Percentiles rank a stretch among this genome's conserved stretches.
These are phyloP conservation scores for Elephas maximus DNA, from an alignment of 2,113 vertebrate species.

Conservation along the genomic window DNA sequence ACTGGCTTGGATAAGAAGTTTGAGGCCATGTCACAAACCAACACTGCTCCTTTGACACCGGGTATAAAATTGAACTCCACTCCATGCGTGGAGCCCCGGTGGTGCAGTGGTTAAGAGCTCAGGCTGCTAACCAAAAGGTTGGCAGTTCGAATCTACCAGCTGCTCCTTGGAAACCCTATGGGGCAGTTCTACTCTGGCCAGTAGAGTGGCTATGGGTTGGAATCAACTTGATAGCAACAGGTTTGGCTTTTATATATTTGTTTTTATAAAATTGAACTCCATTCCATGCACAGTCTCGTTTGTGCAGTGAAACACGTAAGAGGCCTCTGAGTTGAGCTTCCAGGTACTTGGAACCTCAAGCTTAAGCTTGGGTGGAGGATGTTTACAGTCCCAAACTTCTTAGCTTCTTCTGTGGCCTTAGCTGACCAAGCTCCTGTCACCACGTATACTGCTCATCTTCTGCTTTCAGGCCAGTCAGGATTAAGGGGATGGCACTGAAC, in stretches of 20 bases:
- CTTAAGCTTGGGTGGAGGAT: conserved; percentile 92
- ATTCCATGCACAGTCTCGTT: conserved; percentile 93
- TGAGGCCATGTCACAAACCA: conserved; percentile 98
- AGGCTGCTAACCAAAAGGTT: no score
- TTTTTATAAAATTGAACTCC: no score
- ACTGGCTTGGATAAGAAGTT: conserved; percentile 96
- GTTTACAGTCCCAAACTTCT: conserved; percentile 97
- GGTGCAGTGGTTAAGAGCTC: no score
- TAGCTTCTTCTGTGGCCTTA: conserved; percentile 97
- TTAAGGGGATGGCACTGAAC: conserved; percentile 96
- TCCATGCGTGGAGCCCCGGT: conserved; percentile 87
- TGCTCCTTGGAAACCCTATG: no score
- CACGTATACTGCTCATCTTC: conserved; percentile 94
- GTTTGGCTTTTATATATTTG: no score
- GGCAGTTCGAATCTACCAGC: no score
- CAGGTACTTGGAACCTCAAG: conserved; percentile 91
- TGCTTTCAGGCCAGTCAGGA: conserved; percentile 95
- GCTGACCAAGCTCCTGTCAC: conserved; percentile 97
- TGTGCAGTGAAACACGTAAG: conserved; percentile 97
- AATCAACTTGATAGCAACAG: no score
- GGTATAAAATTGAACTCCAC: conserved; percentile 96
- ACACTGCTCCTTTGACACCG: conserved; percentile 92
- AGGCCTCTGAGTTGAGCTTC: conserved; percentile 94
- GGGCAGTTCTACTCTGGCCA: no score
- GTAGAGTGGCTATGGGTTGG: no score